Evolutionary conservation across 2,888 invertebrate species (phyloP).

Genomic region (Drosophila subquinaria): DNA sequence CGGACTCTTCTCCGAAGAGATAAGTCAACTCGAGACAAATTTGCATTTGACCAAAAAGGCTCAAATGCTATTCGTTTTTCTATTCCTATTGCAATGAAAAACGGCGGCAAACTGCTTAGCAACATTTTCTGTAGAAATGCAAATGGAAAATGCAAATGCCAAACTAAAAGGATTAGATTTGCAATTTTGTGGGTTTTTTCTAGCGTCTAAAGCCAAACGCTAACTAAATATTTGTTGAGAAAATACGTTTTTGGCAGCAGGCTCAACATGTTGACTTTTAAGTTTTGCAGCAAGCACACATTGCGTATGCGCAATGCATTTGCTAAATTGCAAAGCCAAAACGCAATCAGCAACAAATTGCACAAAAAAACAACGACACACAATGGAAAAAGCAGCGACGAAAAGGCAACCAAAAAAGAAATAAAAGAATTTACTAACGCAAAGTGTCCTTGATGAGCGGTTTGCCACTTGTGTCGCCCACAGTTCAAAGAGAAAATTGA

Average conservation of each 20-base stretch:
- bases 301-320: conserved; percentile 66
- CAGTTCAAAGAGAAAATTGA: neutral
- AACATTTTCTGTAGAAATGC: conserved; percentile 36
- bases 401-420: conserved; percentile 2
- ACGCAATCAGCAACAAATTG: conserved; percentile 52
- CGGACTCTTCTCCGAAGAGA: neutral
- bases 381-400: conserved; percentile 8
- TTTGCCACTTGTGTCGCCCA: conserved; percentile 45
- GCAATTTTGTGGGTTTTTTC: conserved; percentile 32
- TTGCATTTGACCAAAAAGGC: conserved; percentile 53
- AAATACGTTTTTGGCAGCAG: conserved; percentile 54
- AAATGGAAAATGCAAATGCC: conserved; percentile 55
- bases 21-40: conserved; percentile 48
- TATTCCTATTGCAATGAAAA: neutral
- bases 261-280: conserved; percentile 47
- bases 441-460: conserved; percentile 61
- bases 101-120: conserved; percentile 19
- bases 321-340: conserved; percentile 54
- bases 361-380: conserved; percentile 26
- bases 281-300: conserved; percentile 43
- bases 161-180: conserved; percentile 66
- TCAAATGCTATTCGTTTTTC: conserved; percentile 4
- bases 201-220: conserved; percentile 29
- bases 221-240: conserved; percentile 67
- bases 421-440: conserved; percentile 29